Percentiles rank a stretch among this genome's conserved stretches.
Evolutionary conservation across 2,797 vertebrate species (phyloP).

Genomic region (Megalops cyprinoides): DNA sequence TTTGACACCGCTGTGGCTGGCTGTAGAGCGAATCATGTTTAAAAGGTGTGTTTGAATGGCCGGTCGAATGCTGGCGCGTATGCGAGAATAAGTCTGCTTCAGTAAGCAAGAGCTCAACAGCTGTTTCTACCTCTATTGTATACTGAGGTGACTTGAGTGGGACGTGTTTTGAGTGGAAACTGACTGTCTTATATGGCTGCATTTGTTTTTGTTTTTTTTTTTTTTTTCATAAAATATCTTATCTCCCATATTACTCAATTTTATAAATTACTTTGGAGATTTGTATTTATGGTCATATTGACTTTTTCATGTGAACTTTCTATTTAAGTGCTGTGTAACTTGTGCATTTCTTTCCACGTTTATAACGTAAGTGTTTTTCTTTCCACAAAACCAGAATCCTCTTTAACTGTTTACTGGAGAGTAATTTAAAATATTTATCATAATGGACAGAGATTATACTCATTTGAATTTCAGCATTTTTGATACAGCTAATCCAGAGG

Average conservation of each 20-base stretch:
- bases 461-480: constrained; percentile 61
- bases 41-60: constrained; percentile 4
- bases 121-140: constrained; percentile 65
- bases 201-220: too few species aligned
- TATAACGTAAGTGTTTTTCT: constrained; percentile 53
- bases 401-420: constrained; percentile 65
- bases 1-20: constrained; percentile 3
- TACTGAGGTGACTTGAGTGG: constrained; percentile 63
- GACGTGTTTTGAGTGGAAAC: constrained; percentile 50
- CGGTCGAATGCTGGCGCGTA: constrained; percentile 13
- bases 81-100: constrained; percentile 4
- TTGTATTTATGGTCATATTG: constrained; percentile 79
- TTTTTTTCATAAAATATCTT: constrained; percentile 59
- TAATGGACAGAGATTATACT: constrained; percentile 54
- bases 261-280: constrained; percentile 73
- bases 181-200: constrained; percentile 64
- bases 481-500: constrained; percentile 61
- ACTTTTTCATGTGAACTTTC: constrained; percentile 66
- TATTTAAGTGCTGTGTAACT: constrained; percentile 60
- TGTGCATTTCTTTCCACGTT: constrained; percentile 49
- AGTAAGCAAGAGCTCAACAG: constrained; percentile 12
- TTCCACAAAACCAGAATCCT: constrained; percentile 63
- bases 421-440: constrained; percentile 74
- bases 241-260: constrained; percentile 62
- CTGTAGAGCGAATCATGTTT: not conserved